Evolutionary conservation across 2,888 invertebrate genomes (phyloP).

Genomic region (Eupithecia abbreviata): DNA sequence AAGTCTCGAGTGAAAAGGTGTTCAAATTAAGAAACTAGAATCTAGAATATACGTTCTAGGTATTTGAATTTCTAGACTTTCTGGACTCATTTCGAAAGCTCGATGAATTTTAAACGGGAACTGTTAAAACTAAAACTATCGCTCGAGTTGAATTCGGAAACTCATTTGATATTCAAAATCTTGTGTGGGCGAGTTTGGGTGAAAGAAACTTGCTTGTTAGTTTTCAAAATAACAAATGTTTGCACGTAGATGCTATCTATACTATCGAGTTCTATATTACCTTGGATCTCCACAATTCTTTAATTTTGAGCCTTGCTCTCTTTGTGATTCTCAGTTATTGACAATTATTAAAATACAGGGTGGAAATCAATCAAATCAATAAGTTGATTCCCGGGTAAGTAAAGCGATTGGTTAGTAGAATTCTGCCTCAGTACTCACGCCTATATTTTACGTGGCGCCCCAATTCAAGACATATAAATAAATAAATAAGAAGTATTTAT

Average conservation of each 20-base stretch:
- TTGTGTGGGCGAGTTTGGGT: slow-evolving; percentile 5
- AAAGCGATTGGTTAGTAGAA: too few species aligned
- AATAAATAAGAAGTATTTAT: too few species aligned
- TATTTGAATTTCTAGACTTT: neutral
- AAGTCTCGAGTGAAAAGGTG: neutral
- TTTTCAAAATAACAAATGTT: neutral
- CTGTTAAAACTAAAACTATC: slow-evolving; percentile 18
- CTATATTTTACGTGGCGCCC: too few species aligned
- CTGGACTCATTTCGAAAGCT: slow-evolving; percentile 1
- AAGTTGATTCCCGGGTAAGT: too few species aligned
- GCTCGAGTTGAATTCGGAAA: slow-evolving; percentile 31
- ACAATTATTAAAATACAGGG: too few species aligned
- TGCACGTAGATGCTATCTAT: neutral
- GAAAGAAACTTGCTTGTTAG: slow-evolving; percentile 12
- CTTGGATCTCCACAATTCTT: neutral
- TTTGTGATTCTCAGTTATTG: too few species aligned
- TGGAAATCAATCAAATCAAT: too few species aligned
- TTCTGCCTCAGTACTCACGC: too few species aligned
- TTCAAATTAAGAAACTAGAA: slow-evolving; percentile 10
- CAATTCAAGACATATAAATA: too few species aligned
- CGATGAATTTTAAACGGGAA: slow-evolving; percentile 29
- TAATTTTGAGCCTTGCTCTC: too few species aligned
- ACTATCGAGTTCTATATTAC: neutral
- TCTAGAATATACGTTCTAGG: neutral
- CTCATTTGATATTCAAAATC: slow-evolving; percentile 36